Evolutionary conservation across 2,888 invertebrate genomes (phyloP).

Genomic region (Erebia palarica): DNA sequence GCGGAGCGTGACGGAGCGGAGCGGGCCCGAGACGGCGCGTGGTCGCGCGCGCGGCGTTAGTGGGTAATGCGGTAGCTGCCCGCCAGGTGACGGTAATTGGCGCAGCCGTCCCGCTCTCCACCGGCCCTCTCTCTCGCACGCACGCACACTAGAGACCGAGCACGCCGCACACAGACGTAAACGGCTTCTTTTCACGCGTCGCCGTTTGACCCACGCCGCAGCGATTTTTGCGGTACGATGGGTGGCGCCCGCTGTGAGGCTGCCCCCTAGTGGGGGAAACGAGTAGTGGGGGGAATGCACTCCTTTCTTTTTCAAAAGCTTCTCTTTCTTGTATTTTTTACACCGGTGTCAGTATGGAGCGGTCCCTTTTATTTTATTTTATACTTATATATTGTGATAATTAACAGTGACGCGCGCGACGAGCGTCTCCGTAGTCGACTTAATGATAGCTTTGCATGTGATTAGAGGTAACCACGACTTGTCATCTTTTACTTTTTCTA

Average conservation of each 20-base stretch:
- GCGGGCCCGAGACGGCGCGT: slow-evolving; percentile 58
- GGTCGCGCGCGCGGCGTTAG: slow-evolving; percentile 83
- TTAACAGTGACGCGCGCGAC: slow-evolving; percentile 79
- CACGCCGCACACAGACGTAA: slow-evolving; percentile 56
- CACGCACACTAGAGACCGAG: slow-evolving; percentile 55
- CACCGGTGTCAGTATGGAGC: slow-evolving; percentile 77
- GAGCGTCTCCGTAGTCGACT: slow-evolving; percentile 72
- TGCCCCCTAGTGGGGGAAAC: slow-evolving; percentile 73
- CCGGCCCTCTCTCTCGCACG: slow-evolving; percentile 65
- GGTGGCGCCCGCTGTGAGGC: slow-evolving; percentile 83
- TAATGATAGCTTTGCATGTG: slow-evolving; percentile 80
- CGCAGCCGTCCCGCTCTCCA: slow-evolving; percentile 77
- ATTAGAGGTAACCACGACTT: slow-evolving; percentile 76
- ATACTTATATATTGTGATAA: slow-evolving; percentile 78
- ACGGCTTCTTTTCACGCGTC: slow-evolving; percentile 82
- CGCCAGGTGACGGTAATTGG: slow-evolving; percentile 84
- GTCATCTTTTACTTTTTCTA: slow-evolving; percentile 65
- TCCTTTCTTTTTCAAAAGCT: slow-evolving; percentile 81
- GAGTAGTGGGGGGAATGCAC: slow-evolving; percentile 76
- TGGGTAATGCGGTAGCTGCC: slow-evolving; percentile 85
- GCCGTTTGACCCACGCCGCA: slow-evolving; percentile 82
- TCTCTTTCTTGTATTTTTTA: slow-evolving; percentile 83
- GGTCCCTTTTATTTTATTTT: slow-evolving; percentile 77
- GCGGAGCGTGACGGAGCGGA: slow-evolving; percentile 54
- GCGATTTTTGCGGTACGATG: slow-evolving; percentile 85